Evolutionary conservation across 1,140 invertebrate species (phyloP), one percentile per base, ranked within the genome.

Genomic region (Varroa destructor): DNA sequence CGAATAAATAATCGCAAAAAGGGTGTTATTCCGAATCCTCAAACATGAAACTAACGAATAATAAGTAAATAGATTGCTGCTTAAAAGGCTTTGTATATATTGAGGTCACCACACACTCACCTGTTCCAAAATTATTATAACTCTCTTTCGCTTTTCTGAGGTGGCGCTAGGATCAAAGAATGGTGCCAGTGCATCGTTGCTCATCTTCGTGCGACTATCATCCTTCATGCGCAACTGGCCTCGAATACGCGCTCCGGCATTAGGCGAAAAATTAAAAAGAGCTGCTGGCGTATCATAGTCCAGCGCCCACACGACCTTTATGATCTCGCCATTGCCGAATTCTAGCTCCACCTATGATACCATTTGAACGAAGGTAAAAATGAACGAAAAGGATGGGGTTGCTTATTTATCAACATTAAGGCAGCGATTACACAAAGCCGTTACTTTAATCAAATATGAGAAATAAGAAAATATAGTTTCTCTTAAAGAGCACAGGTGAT

Each of bases 161-260:
- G 36, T 14, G 5, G 61, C 61, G 40, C 46, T 67, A 8, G 61
- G 61, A 43, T 67, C 61, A 8, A 67, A 67, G 46, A 43, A 67
- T 3, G 61, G 61, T 40, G 40, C 40, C 46, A 43, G 14, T 12
- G 61, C 61, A 40, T 67, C 61, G 8, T 67, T 37, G 37, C 61
- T 12, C 57, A 12, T 12, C 8, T n/a, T 43, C 46, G 14, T 4
- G 14, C 37, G 40, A 67, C 61, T 37, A 40, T 67, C 40, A 40
- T n/a, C 10, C 40, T 67, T 12, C 61, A 67, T 67, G 36, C 46
- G 61, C 36, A 67, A 46, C 14, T 40, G 40, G 14, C 12, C 36
- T 40, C 61, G 61, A 43, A 37, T 67, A 14, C 61, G 61, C 46
- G 40, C 61, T 67, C 61, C 61, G 46, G 40, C 40, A 67, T 67